A percentile compares a stretch with the other conserved stretches of the same genome.
Evolutionary conservation across 2,113 vertebrate genomes (phyloP).

Genomic region (Orthonyx spaldingii): DNA sequence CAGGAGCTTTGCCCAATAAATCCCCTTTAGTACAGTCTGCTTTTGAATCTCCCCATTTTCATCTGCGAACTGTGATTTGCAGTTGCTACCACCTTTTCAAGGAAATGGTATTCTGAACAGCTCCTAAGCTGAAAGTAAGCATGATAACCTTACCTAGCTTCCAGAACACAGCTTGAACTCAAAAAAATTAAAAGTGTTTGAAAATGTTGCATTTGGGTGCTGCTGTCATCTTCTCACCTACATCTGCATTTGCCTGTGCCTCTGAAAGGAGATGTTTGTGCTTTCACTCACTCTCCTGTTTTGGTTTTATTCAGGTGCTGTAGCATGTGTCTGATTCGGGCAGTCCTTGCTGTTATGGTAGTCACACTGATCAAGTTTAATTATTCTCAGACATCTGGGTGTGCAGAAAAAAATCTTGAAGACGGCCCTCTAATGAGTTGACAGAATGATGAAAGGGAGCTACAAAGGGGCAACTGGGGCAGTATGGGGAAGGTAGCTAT

Average conservation of each 20-base stretch:
- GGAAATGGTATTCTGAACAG: not conserved
- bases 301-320: not conserved
- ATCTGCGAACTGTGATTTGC: not conserved
- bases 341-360: not conserved
- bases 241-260: not conserved
- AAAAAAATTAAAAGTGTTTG: not conserved
- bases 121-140: not conserved
- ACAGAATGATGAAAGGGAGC: not conserved
- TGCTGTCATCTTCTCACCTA: not conserved
- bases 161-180: not conserved
- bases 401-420: not conserved
- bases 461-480: not conserved
- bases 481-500: not conserved
- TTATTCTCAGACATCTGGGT: not conserved
- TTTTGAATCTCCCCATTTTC: not conserved
- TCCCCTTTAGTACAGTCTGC: not conserved
- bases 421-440: not conserved
- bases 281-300: not conserved
- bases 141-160: not conserved
- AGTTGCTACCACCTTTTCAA: not conserved
- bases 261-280: not conserved
- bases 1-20: not conserved
- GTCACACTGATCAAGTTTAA: not conserved
- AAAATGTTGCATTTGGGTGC: not conserved
- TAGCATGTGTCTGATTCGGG: not conserved